Conservation (phyloP, 2,113 vertebrate genomes). For the Lepidothrix coronata region DNA sequence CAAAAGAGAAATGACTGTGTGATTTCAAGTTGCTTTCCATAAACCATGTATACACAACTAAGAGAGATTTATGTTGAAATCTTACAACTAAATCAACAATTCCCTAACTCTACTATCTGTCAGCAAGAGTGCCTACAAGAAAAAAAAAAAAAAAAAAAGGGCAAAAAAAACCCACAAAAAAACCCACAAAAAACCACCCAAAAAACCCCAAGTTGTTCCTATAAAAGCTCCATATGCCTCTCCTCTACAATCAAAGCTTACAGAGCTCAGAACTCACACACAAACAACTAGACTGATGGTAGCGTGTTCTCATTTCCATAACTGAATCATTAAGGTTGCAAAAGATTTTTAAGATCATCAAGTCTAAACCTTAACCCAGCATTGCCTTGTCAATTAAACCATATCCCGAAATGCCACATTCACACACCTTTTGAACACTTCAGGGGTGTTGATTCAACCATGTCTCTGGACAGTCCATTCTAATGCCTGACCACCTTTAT, state of each 20-base stretch:
- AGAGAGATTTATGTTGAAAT: background rate
- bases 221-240: background rate
- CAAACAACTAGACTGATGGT: background rate
- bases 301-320: background rate
- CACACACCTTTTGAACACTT: accelerated
- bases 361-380: background rate
- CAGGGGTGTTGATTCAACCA: background rate
- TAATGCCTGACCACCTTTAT: background rate
- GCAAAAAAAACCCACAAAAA: no score
- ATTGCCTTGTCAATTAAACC: background rate
- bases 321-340: background rate
- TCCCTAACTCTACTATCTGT: background rate
- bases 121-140: background rate
- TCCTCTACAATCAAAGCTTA: background rate
- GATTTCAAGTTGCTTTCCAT: background rate
- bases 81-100: background rate
- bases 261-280: background rate
- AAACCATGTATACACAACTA: background rate
- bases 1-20: background rate
- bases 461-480: background rate
- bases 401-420: background rate
- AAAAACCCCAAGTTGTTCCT: background rate
- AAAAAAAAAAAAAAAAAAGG: background rate
- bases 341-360: background rate
- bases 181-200: no score